Base-by-base conservation (phyloP, 2,113 vertebrate species). In the Catagonus wagneri region DNA sequence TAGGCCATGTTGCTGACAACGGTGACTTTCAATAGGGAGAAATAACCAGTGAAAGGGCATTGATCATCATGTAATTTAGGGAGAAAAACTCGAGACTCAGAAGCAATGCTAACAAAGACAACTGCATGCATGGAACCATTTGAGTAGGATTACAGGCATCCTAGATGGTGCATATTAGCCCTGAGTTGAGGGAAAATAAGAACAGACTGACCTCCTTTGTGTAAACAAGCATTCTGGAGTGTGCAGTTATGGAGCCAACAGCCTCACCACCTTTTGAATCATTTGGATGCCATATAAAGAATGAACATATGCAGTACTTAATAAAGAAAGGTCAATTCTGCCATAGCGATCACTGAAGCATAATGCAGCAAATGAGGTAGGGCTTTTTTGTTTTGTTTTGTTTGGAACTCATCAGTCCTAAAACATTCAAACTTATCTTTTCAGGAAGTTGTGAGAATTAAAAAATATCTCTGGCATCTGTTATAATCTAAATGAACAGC, bases 381-480 rank as follows among this genome's bases (percentile, higher is more conserved):
- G 96, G 6, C 32, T 58, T 56, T 94, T 68, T 39, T 50, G 20
- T 50, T 83, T 58, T 58, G 7, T n/a, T 39, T 81, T 75, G 39
- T 94, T 90, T 83, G 98, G 96, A 98, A 97, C 50, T 89, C 97
- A 95, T 98, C 95, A 97, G 94, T 98, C 97, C 96, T 98, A 98
- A 94, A 98, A 98, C 93, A 98, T 98, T 98, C 90, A 92, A 97
- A 97, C 97, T 98, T 98, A 98, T 97, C 98, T 98, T 97, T 98
- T 97, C 29, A 81, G 52, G 36, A 95, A 97, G 36, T 32, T 84
- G 0, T 23, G 25, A 74, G 72, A 93, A 68, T 52, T 29, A 27
- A 7, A 80, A 91, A 22, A 39, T 88, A 98, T 98, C 95, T 98
- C 90, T 96, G 97, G 95, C 95, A 98, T 98, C 98, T 98, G 95